Evolutionary conservation across 64 coral and sea anemone genomes (phyloP), one percentile per base, ranked within the genome.

Genomic region (Stichodactyla helianthus): DNA sequence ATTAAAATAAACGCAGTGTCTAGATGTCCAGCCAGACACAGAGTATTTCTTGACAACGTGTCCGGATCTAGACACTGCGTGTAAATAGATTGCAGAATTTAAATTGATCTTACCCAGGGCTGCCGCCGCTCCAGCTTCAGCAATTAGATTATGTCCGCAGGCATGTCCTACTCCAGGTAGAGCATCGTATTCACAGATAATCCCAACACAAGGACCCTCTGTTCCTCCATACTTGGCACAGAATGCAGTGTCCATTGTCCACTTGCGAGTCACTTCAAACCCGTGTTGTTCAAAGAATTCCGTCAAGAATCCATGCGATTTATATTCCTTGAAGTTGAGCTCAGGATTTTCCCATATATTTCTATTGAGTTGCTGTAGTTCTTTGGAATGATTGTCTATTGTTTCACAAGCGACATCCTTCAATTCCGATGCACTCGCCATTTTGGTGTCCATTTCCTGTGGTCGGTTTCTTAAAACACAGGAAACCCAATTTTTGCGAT

Each of bases 111-210:
- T 79, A 91, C 93, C 93, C 77, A 91, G 71, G 44, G 93, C 93
- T 15, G 89, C 86, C 18, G 86, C 93, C 53, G 86, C 90, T 86
- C 92, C 93, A 60, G 93, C 86, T 95, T 89, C 77, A 89, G 35
- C 35, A 44, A 44, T 44, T 44, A 44, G 35, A 44, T 44, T 44
- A 44, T 44, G 35, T 44, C 35, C 93, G 86, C 93, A 95, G 4
- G 89, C 93, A 56, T 95, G 93, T 51, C 93, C 93, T 16, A 95
- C 81, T 52, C 82, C 28, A 31, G 28, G 28, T 31, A 31, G 28
- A 31, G 28, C 28, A 31, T 31, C 28, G 28, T 31, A 31, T 89
- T 80, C 93, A 86, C 93, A 91, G 80, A 94, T 53, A 9, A 94
- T 44, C 79, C 89, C 93, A 77, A 95, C 58, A 59, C 88, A 90